Conservation (phyloP, 1,140 invertebrate genomes). For the Anoplolepis gracilipes region DNA sequence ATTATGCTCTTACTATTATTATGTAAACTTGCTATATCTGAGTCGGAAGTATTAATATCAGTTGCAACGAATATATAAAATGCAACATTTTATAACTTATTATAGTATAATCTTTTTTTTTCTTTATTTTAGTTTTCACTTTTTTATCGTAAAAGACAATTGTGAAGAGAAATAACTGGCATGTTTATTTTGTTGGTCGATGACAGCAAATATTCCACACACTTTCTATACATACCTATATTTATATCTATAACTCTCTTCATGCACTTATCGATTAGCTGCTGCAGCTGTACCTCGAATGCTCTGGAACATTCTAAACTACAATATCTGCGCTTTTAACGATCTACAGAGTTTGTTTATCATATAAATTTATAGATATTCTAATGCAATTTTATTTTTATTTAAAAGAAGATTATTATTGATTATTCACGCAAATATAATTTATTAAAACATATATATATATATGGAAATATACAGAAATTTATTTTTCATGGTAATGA, state of each 20-base stretch:
- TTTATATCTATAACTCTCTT: constrained; percentile 48
- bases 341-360: not conserved
- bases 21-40: not conserved
- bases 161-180: not conserved
- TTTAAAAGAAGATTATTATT: not conserved
- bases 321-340: not conserved
- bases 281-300: constrained; percentile 67
- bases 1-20: not conserved
- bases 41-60: not conserved
- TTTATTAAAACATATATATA: not conserved
- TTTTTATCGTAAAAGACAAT: not conserved
- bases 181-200: constrained; percentile 14
- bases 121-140: not conserved
- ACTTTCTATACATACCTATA: constrained; percentile 21
- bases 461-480: not conserved
- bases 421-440: not conserved
- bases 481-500: not conserved
- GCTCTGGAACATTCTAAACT: constrained; percentile 64
- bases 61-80: not conserved
- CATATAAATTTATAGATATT: not conserved
- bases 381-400: not conserved
- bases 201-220: not conserved
- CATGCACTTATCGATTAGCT: constrained; percentile 76
- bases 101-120: not conserved
- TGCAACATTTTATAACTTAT: not conserved